Conservation (phyloP, 2,888 invertebrate genomes). For the Trichogramma dendrolimi region DNA sequence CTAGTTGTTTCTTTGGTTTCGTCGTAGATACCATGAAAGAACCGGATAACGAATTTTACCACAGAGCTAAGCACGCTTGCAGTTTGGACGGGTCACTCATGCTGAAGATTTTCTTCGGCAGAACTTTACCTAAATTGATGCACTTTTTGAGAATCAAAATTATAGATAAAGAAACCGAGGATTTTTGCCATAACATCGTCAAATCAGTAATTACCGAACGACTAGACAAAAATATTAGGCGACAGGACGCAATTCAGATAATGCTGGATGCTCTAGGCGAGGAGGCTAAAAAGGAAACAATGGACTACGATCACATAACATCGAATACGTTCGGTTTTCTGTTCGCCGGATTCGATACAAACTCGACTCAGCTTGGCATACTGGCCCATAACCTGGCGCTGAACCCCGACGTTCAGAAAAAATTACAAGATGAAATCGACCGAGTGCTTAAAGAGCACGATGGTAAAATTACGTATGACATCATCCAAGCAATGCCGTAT, state of each 20-base stretch:
- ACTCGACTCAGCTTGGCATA: conserved; percentile 36
- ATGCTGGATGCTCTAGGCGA: conserved; percentile 52
- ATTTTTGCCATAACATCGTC: conserved; percentile 32
- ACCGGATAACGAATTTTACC: conserved; percentile 38
- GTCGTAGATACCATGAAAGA: conserved; percentile 36
- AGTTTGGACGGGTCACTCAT: conserved; percentile 25
- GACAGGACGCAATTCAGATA: conserved; percentile 60
- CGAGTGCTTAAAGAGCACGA: conserved; percentile 36
- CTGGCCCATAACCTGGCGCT: conserved; percentile 38
- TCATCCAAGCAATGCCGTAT: conserved; percentile 53
- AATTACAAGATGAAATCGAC: conserved; percentile 46
- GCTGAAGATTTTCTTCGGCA: conserved; percentile 25
- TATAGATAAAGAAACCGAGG: neutral
- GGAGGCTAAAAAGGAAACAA: neutral
- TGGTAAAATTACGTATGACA: conserved; percentile 49
- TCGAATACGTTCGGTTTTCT: conserved; percentile 36
- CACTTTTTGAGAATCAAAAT: conserved; percentile 23
- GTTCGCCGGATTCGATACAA: conserved; percentile 41
- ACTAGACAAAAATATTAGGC: conserved; percentile 36
- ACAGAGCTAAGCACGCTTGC: conserved; percentile 25
- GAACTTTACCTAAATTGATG: conserved; percentile 26
- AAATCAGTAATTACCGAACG: conserved; percentile 31
- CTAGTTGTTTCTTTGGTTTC: conserved; percentile 39
- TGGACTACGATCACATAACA: conserved; percentile 47
- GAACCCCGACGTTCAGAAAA: conserved; percentile 51